Percentiles rank a stretch among this genome's conserved stretches.
These are phyloP conservation scores for Actinostola sp. DNA, from an alignment of 92 coral and sea anemone species.

Conservation along the genomic window DNA sequence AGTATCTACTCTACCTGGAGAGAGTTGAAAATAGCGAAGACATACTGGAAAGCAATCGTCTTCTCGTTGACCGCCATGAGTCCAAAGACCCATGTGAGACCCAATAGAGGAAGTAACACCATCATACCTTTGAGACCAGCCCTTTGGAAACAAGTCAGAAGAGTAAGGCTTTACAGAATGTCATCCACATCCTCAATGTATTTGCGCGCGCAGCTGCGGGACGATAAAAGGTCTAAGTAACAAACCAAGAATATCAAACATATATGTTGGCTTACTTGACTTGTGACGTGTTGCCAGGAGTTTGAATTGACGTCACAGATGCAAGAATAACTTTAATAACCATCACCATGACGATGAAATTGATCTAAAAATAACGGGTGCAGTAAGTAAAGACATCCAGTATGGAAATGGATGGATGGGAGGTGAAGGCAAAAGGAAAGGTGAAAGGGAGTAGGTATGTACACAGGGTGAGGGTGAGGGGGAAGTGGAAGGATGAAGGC, in stretches of 20 bases:
- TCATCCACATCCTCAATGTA: no score
- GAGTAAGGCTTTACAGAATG: no score
- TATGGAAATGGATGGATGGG: no score
- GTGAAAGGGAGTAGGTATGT: no score
- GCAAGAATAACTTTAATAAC: conserved; percentile 87
- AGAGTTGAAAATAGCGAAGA: conserved; percentile 91
- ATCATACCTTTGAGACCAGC: conserved; percentile 94
- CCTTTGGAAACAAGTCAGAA: conserved; percentile 28
- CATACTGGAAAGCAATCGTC: conserved; percentile 85
- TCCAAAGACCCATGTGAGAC: conserved; percentile 96
- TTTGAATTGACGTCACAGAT: conserved; percentile 83
- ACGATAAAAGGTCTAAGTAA: no score
- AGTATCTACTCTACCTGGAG: conserved; percentile 70
- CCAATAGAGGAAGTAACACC: conserved; percentile 84
- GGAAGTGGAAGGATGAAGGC: no score
- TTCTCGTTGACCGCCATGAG: conserved; percentile 82
- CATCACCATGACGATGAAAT: conserved; percentile 81
- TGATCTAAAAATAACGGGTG: conserved; percentile 46
- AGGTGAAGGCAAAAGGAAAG: no score
- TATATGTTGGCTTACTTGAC: conserved; percentile 61
- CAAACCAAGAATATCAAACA: not conserved
- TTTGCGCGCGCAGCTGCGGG: no score
- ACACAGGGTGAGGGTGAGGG: no score
- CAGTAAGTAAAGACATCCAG: not conserved
- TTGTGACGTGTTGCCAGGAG: conserved; percentile 76